Conservation (phyloP, 1,140 invertebrate genomes). For the Zaprionus camerounensis region DNA sequence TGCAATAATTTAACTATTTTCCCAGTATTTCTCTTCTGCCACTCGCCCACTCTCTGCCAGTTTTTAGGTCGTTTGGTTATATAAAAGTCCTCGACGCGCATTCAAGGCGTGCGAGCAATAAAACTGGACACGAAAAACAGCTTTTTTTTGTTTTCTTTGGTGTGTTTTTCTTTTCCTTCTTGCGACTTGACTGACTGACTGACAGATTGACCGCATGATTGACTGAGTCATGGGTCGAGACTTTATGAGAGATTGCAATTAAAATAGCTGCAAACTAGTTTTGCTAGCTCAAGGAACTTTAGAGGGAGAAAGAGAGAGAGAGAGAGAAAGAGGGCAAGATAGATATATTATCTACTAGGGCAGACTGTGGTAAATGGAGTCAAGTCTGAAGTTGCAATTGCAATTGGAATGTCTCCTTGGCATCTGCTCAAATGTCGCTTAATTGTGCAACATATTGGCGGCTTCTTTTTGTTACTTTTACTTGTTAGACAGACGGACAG, state of each 20-base stretch:
- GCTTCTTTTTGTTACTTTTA: constrained; percentile 64
- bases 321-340: not conserved
- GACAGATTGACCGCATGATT: constrained; percentile 24
- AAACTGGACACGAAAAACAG: constrained; percentile 43
- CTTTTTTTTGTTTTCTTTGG: not conserved
- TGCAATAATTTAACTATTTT: constrained; percentile 20
- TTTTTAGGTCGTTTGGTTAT: constrained; percentile 40
- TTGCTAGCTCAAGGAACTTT: constrained; percentile 11
- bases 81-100: constrained; percentile 29
- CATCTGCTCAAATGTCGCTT: constrained; percentile 63
- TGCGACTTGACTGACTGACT: constrained; percentile 9
- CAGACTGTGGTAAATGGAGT: constrained; percentile 27
- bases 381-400: constrained; percentile 8
- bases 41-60: not conserved
- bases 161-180: not conserved
- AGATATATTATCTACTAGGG: not conserved
- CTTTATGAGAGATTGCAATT: constrained; percentile 43
- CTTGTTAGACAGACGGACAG: constrained; percentile 28
- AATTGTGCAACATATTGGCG: constrained; percentile 66
- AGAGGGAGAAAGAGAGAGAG: no score
- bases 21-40: not conserved
- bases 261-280: constrained; percentile 60
- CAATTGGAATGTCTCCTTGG: constrained; percentile 63
- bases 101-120: constrained; percentile 26
- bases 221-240: constrained; percentile 31